Conservation (phyloP, 1,140 invertebrate species). For the Leptinotarsa defecta region DNA sequence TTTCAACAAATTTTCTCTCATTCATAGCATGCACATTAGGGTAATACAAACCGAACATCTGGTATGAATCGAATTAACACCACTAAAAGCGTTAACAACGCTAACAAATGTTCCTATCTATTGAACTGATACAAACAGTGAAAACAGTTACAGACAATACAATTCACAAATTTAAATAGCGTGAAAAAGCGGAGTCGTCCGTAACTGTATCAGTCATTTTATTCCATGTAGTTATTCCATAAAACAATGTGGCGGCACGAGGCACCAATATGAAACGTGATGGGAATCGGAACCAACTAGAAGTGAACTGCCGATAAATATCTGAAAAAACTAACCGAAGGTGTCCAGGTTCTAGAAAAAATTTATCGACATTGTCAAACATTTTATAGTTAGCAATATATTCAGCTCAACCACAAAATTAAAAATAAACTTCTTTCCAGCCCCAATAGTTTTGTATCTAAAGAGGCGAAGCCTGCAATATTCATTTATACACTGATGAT, state of each 20-base stretch:
- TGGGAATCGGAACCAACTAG: background rate
- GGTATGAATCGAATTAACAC: background rate
- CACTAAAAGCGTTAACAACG: background rate
- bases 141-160: slow-evolving; percentile 1
- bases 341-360: too few relatives aligned
- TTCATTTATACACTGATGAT: too few relatives aligned
- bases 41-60: background rate
- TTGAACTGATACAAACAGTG: background rate
- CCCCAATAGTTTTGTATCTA: too few relatives aligned
- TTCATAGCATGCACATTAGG: background rate
- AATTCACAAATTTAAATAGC: background rate
- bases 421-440: too few relatives aligned
- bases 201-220: slow-evolving; percentile 2
- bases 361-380: too few relatives aligned
- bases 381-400: too few relatives aligned
- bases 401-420: too few relatives aligned
- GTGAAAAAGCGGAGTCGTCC: background rate
- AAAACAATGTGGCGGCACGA: background rate
- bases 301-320: background rate
- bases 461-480: too few relatives aligned
- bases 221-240: background rate
- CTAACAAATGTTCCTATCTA: slow-evolving; percentile 3
- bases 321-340: background rate
- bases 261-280: background rate
- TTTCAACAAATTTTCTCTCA: background rate